Evolutionary conservation across 2,888 invertebrate species (phyloP), one percentile per base, ranked within the genome.

Genomic region (Drosophila subsilvestris): DNA sequence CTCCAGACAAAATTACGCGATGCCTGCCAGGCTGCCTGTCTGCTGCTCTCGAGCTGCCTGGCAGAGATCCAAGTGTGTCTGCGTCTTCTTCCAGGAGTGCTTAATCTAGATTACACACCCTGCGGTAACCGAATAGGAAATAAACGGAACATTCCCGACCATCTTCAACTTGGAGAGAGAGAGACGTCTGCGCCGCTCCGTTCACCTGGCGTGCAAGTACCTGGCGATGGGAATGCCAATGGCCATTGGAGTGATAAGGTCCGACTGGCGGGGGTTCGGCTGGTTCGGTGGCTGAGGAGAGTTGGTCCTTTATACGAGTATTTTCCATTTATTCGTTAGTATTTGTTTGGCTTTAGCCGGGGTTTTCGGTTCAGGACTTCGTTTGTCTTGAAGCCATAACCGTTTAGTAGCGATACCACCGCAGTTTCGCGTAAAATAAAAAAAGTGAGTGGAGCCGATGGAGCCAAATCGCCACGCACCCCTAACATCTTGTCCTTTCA

Each of bases 101-200:
- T 80, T 83, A 83, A 80, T 80, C 84, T 80, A 76, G 80, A 80
- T 83, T 80, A 80, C 74, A 63, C 63, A 71, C 74, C 61, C 78
- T 74, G 59, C 62, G 63, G 72, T 80, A 83, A 74, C 78, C 71
- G 78, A 80, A 79, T 78, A 67, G 80, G 76, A 80, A 80, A 83
- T 83, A 83, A 76, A 75, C 75, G 69, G 69, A 76, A 70, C 70
- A 68, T 71, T 74, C 73, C 73, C 58, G 63, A 69, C 71, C 67
- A 63, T 76, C 73, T 77, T 79, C 79, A 76, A 66, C 70, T 74
- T 57, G 44, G 56, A 54, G 67, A 75, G 73, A 54, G 67, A 75
- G 73, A 75, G 62, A 68, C 75, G 49, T 77, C 42, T 54, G 57
- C 61, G 60, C 55, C 17, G 50, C 20, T 1, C 2, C 20, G 25